These are phyloP conservation scores for Cercocebus atys DNA, from an alignment of 2,113 vertebrate genomes.

Conservation along the genomic window DNA sequence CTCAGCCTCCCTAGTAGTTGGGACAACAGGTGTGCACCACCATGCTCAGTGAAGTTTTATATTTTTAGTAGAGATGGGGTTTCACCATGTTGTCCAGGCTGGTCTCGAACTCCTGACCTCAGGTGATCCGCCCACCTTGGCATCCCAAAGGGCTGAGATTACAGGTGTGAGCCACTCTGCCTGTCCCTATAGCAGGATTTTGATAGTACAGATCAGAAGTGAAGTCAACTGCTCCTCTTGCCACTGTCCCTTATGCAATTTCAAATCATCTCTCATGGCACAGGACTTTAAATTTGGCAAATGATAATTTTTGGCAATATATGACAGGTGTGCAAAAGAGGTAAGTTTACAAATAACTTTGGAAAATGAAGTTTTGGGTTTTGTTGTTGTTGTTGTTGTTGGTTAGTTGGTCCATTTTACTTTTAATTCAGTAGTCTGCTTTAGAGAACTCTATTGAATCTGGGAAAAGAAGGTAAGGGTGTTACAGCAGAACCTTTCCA, in stretches of 20 bases:
- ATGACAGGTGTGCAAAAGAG: not conserved
- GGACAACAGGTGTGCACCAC: no score
- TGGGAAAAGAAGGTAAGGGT: not conserved
- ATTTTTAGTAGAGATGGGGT: no score
- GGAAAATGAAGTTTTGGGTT: not conserved
- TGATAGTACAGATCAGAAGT: not conserved
- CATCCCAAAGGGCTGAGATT: no score
- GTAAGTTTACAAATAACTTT: not conserved
- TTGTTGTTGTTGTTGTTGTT: not conserved
- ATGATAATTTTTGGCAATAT: not conserved
- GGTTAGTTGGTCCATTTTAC: not conserved
- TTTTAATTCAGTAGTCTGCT: not conserved
- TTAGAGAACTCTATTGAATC: not conserved
- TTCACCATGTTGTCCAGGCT: no score
- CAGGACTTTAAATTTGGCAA: not conserved
- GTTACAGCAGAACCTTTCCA: not conserved
- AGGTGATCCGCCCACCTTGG: no score
- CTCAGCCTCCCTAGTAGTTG: no score
- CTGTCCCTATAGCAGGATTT: not conserved
- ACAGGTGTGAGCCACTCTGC: no score
- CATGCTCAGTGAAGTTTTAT: no score
- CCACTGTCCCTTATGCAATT: not conserved
- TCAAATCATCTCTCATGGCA: not conserved
- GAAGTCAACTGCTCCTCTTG: no score
- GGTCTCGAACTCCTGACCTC: no score